phyloP scores from a whole-genome alignment of 2,888 invertebrate species.

The Cheilosia scutellata region DNA sequence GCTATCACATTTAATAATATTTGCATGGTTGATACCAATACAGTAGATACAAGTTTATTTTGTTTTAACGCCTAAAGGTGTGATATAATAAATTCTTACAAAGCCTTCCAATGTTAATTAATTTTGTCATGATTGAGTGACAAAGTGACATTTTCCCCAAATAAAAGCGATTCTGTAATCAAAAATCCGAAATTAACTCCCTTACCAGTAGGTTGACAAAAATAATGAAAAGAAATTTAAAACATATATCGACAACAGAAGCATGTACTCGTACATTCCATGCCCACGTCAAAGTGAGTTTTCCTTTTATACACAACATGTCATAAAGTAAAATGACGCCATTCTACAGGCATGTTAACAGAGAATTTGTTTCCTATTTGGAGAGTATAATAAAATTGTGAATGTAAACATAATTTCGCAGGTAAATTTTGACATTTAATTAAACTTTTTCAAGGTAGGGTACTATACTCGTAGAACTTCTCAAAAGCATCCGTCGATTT shows the following conservation, averaged over 20 bases:
- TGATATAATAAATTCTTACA: no score
- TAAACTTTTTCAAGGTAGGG: constrained; percentile 23
- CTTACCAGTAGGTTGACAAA: neutral
- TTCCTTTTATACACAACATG: neutral
- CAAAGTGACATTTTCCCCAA: neutral
- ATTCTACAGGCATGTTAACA: constrained; percentile 5
- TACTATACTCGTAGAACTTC: neutral
- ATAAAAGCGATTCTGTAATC: neutral
- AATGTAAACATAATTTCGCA: constrained; percentile 23
- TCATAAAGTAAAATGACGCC: constrained; percentile 2
- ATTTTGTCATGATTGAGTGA: neutral
- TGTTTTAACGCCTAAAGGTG: no score
- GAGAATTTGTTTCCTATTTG: constrained; percentile 19
- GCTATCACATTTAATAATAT: no score
- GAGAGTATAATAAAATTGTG: constrained; percentile 14
- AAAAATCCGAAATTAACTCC: constrained; percentile 4
- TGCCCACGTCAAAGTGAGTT: neutral
- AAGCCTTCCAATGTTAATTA: neutral
- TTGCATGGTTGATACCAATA: no score
- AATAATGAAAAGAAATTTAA: constrained; percentile 11
- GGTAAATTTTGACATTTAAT: constrained; percentile 40
- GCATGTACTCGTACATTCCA: neutral
- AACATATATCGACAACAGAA: neutral
- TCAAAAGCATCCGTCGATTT: constrained; percentile 13
- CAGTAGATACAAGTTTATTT: no score